Base-by-base conservation (phyloP, 2,888 invertebrate species). In the Neocrepidodera transversa region DNA sequence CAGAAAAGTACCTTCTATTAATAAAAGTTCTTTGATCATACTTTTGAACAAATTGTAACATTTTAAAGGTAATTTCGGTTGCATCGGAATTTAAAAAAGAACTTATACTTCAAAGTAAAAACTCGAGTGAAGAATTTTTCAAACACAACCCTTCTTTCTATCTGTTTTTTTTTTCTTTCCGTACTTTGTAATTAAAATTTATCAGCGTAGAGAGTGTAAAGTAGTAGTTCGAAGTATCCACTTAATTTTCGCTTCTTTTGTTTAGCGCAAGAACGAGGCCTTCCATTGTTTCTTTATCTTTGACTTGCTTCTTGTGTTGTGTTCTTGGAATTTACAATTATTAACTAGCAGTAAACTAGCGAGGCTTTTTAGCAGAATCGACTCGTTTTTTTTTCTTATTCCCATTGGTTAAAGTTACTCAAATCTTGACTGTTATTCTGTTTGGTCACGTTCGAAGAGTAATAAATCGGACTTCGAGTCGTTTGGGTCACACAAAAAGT, bases 201-300 rank as follows among this genome's bases (percentile, higher is more conserved):
- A 42, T 42, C 40, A 40, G 20, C n/a, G 42, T 23, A 23, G 20
- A 20, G 17, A 40, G 16, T 16, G 40, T 40, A 40, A 40, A 42
- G 13, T 42, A 23, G 42, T 10, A 42, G 20, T 18, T 13, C 42
- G 20, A 42, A 42, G 42, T 20, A 20, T 42, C 42, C 20, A 42
- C 18, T 42, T 42, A 42, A 42, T 42, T 42, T 42, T 42, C 42
- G 42, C 17, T 40, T 14, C 40, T 40, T 40, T 40, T 40, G 40
- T 40, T 42, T 11, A 11, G 13, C 8, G 8, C 7, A 2, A 13
- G 20, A 11, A 10, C n/a, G 8, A 20, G 42, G 13, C 20, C 42
- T 42, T 42, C 42, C 42, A 42, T 42, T 42, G 42, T 42, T 42
- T 42, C 42, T 42, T 42, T 42, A 42, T 42, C 42, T 42, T 20